Evolutionary conservation across 2,888 invertebrate species (phyloP).

Genomic region (Lasioglossum calceatum): DNA sequence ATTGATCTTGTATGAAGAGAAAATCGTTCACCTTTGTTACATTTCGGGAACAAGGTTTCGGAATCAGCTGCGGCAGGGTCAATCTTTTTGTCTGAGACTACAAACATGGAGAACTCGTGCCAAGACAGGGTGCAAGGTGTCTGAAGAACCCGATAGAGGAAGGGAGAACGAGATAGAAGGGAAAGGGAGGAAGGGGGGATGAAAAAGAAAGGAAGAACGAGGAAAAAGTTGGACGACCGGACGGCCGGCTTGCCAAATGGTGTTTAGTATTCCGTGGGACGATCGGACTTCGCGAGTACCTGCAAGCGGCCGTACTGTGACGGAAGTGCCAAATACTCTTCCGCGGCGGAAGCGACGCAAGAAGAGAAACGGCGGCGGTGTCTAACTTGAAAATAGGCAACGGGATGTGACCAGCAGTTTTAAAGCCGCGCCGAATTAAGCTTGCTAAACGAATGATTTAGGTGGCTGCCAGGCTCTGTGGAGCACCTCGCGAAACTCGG

Average conservation of each 20-base stretch:
- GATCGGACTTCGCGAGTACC: conserved; percentile 76
- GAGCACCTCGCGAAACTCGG: conserved; percentile 33
- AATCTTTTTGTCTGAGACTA: conserved; percentile 31
- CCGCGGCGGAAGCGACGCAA: conserved; percentile 44
- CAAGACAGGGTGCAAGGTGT: background rate
- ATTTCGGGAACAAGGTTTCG: conserved; percentile 32
- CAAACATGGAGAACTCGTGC: conserved; percentile 29
- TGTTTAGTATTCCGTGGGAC: conserved; percentile 80
- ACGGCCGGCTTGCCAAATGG: conserved; percentile 78
- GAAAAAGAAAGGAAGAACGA: background rate
- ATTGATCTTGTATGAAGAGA: background rate
- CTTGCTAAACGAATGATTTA: conserved; percentile 62
- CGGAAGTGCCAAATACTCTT: conserved; percentile 77
- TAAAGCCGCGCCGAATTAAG: conserved; percentile 47
- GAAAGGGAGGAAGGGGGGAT: background rate
- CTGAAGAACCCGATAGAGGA: background rate
- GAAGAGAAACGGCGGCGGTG: conserved; percentile 40
- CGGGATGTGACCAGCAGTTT: conserved; percentile 61
- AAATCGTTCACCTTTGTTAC: background rate
- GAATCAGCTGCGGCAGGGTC: conserved; percentile 59
- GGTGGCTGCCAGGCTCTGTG: conserved; percentile 29
- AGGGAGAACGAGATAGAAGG: background rate
- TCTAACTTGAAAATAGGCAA: conserved; percentile 55
- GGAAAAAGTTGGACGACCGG: conserved; percentile 57
- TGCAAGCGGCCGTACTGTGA: conserved; percentile 75